phyloP scores from a whole-genome alignment of 2,113 vertebrate genomes.

The Anoura caudifer region DNA sequence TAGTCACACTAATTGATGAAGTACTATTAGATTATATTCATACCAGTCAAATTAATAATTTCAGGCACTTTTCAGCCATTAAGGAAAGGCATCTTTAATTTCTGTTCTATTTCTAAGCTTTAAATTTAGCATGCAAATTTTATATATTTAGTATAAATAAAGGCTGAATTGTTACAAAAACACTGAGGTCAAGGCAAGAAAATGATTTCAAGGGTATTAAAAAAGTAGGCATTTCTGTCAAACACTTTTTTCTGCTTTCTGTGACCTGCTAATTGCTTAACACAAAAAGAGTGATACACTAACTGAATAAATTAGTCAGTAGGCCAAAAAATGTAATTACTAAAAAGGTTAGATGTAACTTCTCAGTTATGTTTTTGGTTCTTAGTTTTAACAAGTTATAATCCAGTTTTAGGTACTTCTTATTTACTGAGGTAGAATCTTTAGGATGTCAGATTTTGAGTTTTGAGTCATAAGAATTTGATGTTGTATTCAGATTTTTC shows the following conservation, averaged over 20 bases:
- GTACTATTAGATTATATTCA: not conserved
- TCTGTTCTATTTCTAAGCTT: not conserved
- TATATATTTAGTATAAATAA: constrained; percentile 42
- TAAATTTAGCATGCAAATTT: constrained; percentile 2
- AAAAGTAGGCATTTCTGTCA: constrained; percentile 21
- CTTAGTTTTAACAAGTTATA: not conserved
- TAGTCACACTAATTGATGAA: constrained; percentile 9
- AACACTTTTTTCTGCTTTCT: not conserved
- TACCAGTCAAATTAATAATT: constrained; percentile 24
- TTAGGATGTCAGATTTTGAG: not conserved
- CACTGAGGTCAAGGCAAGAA: not conserved
- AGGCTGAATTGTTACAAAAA: not conserved
- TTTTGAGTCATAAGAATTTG: not conserved
- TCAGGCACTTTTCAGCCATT: not conserved
- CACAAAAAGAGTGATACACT: not conserved
- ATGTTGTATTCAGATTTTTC: not conserved
- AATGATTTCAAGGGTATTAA: not conserved
- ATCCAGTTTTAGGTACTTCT: not conserved
- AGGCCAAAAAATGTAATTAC: not conserved
- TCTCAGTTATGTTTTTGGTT: not conserved
- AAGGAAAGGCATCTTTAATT: not conserved
- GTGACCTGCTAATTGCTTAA: constrained; percentile 48
- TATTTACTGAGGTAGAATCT: not conserved
- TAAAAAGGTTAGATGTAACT: not conserved
- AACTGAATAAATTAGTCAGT: constrained; percentile 29